Evolutionary conservation across 2,888 invertebrate genomes (phyloP), one percentile per base, ranked within the genome.

Genomic region (Eilema depressum): DNA sequence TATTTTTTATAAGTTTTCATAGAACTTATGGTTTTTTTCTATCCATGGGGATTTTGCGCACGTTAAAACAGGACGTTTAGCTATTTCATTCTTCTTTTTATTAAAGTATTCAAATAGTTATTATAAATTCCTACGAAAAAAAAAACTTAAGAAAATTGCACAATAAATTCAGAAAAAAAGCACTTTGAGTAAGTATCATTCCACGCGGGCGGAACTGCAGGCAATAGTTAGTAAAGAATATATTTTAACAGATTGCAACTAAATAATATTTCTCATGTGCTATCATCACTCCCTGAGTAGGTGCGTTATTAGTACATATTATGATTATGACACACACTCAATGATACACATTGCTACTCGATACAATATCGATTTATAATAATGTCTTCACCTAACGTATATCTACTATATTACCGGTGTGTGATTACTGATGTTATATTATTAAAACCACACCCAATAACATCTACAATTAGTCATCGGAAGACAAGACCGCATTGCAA

Each of bases 401-500:
- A n/a, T n/a, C n/a, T n/a, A 47, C 20, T 10, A 20, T n/a, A n/a
- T 53, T 53, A 53, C n/a, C 53, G 7, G 3, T 28, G 17, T 64
- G n/a, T 64, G 20, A 62, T 33, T 62, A 53, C 53, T 53, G n/a
- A 53, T 53, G 53, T 53, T 53, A 53, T 53, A 20, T 30, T 30
- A n/a, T 30, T 60, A 41, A 60, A 37, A 12, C 25, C 26, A 41
- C 20, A 28, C 30, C 53, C 53, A 53, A 53, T 53, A 20, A 53
- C 53, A n/a, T 10, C 10, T 14, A 30, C 61, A 20, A 33, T 61
- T 61, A 61, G 56, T 57, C 57, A 59, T 64, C 65, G 30, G 64
- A 47, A 25, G 17, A 25, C 53, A 53, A 33, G 20, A 60, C 64
- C 64, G 59, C 64, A 69, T 69, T 41, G 20, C 69, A 47, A 41